A percentile compares a stretch with the other conserved stretches of the same genome.
These are phyloP conservation scores for Eupithecia inturbata DNA, from an alignment of 2,888 invertebrate species.

Conservation along the genomic window DNA sequence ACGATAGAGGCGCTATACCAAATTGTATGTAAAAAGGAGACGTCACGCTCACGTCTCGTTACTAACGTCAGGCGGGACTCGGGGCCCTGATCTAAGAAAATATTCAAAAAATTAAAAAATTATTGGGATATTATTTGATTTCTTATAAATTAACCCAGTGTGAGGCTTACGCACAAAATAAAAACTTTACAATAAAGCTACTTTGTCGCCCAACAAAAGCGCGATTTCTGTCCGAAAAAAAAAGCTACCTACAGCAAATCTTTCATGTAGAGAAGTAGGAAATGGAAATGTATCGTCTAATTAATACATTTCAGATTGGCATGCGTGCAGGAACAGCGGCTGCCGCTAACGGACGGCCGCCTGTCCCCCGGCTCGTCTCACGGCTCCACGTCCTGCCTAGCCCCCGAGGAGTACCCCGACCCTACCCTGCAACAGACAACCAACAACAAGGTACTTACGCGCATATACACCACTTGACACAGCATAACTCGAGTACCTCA, in stretches of 20 bases:
- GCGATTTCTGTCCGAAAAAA: background rate
- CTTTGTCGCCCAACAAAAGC: too few species aligned
- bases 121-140: too few species aligned
- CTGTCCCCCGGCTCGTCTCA: conserved; percentile 84
- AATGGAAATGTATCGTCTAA: background rate
- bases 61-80: too few species aligned
- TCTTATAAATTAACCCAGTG: too few species aligned
- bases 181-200: too few species aligned
- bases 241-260: background rate
- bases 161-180: too few species aligned
- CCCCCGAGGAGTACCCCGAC: conserved; percentile 81
- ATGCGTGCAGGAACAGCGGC: conserved; percentile 97
- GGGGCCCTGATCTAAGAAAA: too few species aligned
- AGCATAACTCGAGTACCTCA: background rate
- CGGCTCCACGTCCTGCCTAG: conserved; percentile 69
- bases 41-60: too few species aligned
- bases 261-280: background rate
- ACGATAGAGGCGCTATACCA: too few species aligned
- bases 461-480: background rate
- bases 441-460: conserved; percentile 89
- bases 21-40: too few species aligned
- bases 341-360: conserved; percentile 86
- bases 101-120: too few species aligned
- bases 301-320: conserved; percentile 87
- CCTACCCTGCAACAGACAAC: conserved; percentile 77